Conservation (phyloP, 2,113 vertebrate genomes). For the Sciurus niger region DNA sequence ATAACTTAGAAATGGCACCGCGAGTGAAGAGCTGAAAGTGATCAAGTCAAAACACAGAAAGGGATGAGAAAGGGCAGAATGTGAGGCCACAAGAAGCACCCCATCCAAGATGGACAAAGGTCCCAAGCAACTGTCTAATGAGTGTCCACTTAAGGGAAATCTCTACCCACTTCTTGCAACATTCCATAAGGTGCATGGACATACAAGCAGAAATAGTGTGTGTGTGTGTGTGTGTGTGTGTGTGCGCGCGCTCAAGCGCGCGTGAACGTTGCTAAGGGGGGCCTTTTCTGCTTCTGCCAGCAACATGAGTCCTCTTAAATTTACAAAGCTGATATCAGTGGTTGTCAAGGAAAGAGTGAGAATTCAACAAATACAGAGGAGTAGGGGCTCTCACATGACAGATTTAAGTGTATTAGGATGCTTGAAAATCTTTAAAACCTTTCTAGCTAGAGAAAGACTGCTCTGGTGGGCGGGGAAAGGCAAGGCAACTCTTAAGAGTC, state of each 20-base stretch:
- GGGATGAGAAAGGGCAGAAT: neutral
- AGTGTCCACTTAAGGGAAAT: neutral
- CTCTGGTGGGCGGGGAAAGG: neutral
- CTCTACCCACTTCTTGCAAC: neutral
- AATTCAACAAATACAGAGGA: neutral
- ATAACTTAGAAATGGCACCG: conserved; percentile 55
- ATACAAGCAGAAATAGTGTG: neutral
- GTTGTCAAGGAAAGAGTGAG: too few species aligned
- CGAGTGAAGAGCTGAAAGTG: neutral
- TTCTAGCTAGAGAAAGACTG: neutral
- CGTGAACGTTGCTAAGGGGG: neutral
- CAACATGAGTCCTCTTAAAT: neutral
- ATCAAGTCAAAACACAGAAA: neutral
- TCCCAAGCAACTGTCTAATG: neutral
- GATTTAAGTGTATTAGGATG: too few species aligned
- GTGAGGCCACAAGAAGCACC: neutral
- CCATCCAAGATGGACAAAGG: neutral
- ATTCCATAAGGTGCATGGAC: neutral
- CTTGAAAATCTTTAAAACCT: neutral
- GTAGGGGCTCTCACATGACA: too few species aligned
- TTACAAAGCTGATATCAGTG: neutral
- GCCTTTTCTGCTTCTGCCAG: neutral
- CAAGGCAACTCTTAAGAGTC: neutral
- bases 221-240: too few species aligned
- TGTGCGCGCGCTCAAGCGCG: too few species aligned